A percentile compares a stretch with the other conserved stretches of the same genome.
Conservation (phyloP, 2,888 invertebrate genomes). For the Drosophila phalerata region DNA sequence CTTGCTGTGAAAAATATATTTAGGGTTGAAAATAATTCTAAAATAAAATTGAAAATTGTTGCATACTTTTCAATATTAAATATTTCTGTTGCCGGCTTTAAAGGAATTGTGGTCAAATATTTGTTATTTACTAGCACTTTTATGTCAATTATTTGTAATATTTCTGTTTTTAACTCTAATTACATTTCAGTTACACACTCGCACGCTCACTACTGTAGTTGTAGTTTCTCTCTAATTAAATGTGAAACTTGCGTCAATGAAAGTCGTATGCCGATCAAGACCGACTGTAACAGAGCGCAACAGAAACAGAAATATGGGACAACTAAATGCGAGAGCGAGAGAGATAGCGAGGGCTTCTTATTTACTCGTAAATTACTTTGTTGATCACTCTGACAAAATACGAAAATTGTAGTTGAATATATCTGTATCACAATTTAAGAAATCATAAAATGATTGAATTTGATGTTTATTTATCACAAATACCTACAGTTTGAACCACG, state of each 20-base stretch:
- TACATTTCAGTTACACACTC: constrained; percentile 31
- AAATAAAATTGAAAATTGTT: constrained; percentile 61
- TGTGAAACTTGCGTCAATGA: constrained; percentile 59
- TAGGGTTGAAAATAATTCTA: constrained; percentile 71
- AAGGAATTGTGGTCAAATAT: constrained; percentile 25
- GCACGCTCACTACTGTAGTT: constrained; percentile 22
- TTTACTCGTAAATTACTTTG: neutral
- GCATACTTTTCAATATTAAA: constrained; percentile 76
- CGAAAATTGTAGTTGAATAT: neutral
- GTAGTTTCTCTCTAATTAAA: constrained; percentile 61
- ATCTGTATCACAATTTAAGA: neutral
- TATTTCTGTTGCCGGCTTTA: constrained; percentile 60
- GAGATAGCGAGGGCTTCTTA: constrained; percentile 22
- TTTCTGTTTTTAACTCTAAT: constrained; percentile 19
- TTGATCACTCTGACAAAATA: neutral
- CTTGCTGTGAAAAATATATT: constrained; percentile 61
- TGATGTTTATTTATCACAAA: constrained; percentile 6
- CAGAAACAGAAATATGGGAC: constrained; percentile 24
- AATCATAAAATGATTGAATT: neutral
- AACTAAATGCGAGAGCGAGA: constrained; percentile 36
- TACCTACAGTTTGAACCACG: constrained; percentile 45
- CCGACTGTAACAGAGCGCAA: constrained; percentile 40
- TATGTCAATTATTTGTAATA: neutral
- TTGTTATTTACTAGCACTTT: constrained; percentile 5
- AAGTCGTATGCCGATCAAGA: constrained; percentile 42